Evolutionary conservation across 2,888 invertebrate species (phyloP), one percentile per base, ranked within the genome.

Genomic region (Calameuta filiformis): DNA sequence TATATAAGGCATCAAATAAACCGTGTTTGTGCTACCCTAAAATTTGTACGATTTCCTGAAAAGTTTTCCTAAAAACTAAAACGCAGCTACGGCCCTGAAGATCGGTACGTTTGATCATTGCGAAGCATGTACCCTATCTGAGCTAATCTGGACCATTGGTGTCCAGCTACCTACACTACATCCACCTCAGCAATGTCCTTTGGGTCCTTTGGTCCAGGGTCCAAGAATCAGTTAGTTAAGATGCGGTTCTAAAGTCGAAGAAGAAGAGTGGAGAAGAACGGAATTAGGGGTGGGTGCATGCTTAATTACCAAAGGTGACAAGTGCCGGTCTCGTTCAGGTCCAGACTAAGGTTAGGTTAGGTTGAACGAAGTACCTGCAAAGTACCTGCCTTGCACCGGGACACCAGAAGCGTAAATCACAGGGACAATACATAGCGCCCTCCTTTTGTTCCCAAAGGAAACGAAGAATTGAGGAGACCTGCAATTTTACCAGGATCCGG

Each of bases 291-390:
- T 35, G 33, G 85, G 84, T 85, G 83, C 83, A 82, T 84, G 83
- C 85, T 89, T 88, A 89, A 89, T 89, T 89, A 88, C 81, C 80
- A 78, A 81, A 84, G 84, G 86, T 82, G 87, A 87, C 86, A 87
- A 86, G 85, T 83, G 84, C 82, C 84, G 78, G 82, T 79, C 76
- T 76, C 77, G 35, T 56, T 56, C 56, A 56, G 56, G 56, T 56
- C 56, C 56, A 56, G 56, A 23, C 23, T 23, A 23, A 74, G 35
- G 15, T 31, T 23, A 30, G 30, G 69, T 73, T 30, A 81, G 75
- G 73, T 79, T 77, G 69, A 75, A 76, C 74, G 68, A 78, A 35
- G 74, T 77, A 77, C 77, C 77, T 77, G 69, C 73, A 74, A 77
- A 79, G 69, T 81, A 81, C 82, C 82, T 79, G 77, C 15, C 73